Conservation (phyloP, 2,888 invertebrate genomes). For the Drosophila neutralis region DNA sequence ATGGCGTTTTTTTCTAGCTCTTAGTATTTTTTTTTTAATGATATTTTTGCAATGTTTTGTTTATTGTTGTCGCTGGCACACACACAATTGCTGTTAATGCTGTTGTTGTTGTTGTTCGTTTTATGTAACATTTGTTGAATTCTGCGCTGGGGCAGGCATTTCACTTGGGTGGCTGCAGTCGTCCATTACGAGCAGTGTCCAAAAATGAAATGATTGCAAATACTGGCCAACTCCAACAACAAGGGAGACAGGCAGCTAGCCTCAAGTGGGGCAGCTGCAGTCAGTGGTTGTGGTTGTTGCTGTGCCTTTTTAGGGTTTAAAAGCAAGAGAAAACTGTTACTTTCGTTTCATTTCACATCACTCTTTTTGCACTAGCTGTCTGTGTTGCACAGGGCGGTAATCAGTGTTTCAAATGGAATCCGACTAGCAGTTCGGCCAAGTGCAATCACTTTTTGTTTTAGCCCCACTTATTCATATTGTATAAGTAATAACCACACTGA, state of each 20-base stretch:
- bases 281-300: slow-evolving; percentile 4
- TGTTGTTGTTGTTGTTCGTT: slow-evolving; percentile 27
- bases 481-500: slow-evolving; percentile 56
- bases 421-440: slow-evolving; percentile 17
- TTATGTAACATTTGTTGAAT: slow-evolving; percentile 66
- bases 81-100: slow-evolving; percentile 55
- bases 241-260: slow-evolving; percentile 12
- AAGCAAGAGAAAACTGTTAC: slow-evolving; percentile 48
- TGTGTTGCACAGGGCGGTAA: slow-evolving; percentile 38
- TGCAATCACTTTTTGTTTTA: slow-evolving; percentile 44
- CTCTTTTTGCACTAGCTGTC: slow-evolving; percentile 37
- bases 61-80: slow-evolving; percentile 72
- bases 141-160: slow-evolving; percentile 73
- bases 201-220: slow-evolving; percentile 75
- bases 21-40: slow-evolving; percentile 35
- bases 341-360: slow-evolving; percentile 72
- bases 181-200: slow-evolving; percentile 68
- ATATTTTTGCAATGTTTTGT: slow-evolving; percentile 70
- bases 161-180: slow-evolving; percentile 56
- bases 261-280: slow-evolving; percentile 38
- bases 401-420: slow-evolving; percentile 22
- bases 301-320: slow-evolving; percentile 42
- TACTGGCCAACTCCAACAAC: slow-evolving; percentile 32
- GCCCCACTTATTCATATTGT: slow-evolving; percentile 26
- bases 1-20: slow-evolving; percentile 34